Base-by-base conservation (phyloP, 2,888 invertebrate genomes). In the Perizoma flavofasciatum region DNA sequence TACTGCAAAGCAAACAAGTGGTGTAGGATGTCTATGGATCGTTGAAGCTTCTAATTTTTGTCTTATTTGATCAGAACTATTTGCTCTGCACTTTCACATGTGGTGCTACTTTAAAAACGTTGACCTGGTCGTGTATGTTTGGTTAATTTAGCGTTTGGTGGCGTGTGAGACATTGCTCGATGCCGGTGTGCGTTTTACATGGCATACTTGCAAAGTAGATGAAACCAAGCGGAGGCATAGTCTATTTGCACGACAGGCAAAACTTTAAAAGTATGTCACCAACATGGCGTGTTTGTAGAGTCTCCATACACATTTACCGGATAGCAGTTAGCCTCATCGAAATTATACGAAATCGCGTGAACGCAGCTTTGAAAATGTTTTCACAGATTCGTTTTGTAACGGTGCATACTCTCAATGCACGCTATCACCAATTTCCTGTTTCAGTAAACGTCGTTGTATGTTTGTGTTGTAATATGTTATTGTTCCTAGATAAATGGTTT, bases 81-180 rank as follows among this genome's bases (percentile, higher is more conserved):
- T 88, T 88, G 83, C 77, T 83, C 82, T 84, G 77, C 79, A 87
- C 89, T 89, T 90, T 90, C 89, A 83, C 89, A 77, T 81, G 71
- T 82, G 80, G 83, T 80, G 88, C 89, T 88, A 89, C 88, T 89
- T 87, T 85, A 84, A 85, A 89, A 86, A 81, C 87, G 85, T 86
- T 88, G 87, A 88, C 86, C 86, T 82, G 85, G 79, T 83, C 82
- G 73, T 77, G 72, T 81, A 76, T 82, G 82, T 82, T 86, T 82
- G 81, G 83, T 78, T 82, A 83, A 86, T 85, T 86, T 85, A 75
- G 78, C 75, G 76, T 77, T 74, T 73, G 74, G 75, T 78, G 75
- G 74, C 62, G 71, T 78, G 72, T 68, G 75, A 73, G 75, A 73
- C 75, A 71, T 68, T 50, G 57, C 47, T 45, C 43, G 43, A 35